Conservation (phyloP, 2,888 invertebrate species). For the Nemotelus pantherinus region DNA sequence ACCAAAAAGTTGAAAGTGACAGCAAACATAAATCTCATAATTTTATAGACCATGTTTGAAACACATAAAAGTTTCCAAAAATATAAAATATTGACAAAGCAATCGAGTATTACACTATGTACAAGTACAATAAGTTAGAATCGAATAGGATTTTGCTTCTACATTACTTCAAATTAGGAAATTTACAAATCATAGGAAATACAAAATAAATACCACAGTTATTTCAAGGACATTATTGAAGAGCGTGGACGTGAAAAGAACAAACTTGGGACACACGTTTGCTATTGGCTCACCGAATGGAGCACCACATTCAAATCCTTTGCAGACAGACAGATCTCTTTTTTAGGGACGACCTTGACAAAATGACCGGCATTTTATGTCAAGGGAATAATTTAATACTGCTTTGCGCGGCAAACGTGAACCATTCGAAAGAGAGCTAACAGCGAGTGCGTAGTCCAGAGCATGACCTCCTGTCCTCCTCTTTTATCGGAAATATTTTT, state of each 20-base stretch:
- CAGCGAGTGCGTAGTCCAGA: too few species aligned
- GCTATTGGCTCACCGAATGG: not conserved
- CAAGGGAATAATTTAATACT: too few species aligned
- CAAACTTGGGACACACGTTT: not conserved
- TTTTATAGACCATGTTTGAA: too few species aligned
- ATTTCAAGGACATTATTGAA: slow-evolving; percentile 31
- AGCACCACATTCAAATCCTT: too few species aligned
- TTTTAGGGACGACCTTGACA: too few species aligned
- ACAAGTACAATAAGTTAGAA: slow-evolving; percentile 38
- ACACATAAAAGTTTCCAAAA: slow-evolving; percentile 17
- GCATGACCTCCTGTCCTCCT: not conserved
- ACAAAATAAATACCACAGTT: slow-evolving; percentile 44
- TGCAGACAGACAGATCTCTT: too few species aligned
- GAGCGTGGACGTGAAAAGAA: not conserved
- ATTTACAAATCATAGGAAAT: slow-evolving; percentile 31
- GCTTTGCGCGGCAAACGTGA: too few species aligned
- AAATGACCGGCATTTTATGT: too few species aligned
- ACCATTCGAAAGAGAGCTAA: too few species aligned
- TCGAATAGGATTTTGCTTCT: slow-evolving; percentile 29
- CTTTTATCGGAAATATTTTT: not conserved
- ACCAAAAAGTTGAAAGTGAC: too few species aligned
- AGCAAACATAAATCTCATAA: too few species aligned
- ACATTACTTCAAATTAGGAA: slow-evolving; percentile 24
- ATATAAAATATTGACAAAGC: slow-evolving; percentile 33
- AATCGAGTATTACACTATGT: slow-evolving; percentile 37